Evolutionary conservation across 2,113 vertebrate species (phyloP).

Genomic region (Hippocampus comes): DNA sequence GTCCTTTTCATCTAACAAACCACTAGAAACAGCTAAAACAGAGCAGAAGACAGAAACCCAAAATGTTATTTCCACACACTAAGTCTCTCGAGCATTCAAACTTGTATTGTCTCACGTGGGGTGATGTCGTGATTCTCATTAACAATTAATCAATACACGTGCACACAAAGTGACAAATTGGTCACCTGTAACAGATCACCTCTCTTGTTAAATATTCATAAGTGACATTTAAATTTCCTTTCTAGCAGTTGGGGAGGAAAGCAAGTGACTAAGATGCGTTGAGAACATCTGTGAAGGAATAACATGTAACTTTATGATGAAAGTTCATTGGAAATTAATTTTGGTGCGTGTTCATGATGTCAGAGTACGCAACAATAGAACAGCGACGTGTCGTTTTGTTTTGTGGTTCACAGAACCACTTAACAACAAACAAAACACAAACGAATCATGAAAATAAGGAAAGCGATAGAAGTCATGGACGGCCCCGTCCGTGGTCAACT

Average conservation of each 20-base stretch:
- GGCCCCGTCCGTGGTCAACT: too few species aligned
- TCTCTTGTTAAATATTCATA: conserved; percentile 41
- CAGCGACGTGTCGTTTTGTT: too few species aligned
- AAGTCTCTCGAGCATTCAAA: background rate
- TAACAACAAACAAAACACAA: too few species aligned
- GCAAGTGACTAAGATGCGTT: background rate
- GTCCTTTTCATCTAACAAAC: background rate
- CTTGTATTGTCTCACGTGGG: background rate
- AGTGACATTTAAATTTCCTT: conserved; percentile 31
- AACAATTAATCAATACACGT: conserved; percentile 55
- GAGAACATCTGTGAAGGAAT: background rate
- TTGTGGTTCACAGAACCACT: too few species aligned
- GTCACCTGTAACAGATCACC: conserved; percentile 1
- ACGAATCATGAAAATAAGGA: too few species aligned
- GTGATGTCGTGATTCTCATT: conserved; percentile 30
- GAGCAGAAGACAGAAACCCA: background rate
- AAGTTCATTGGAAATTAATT: too few species aligned
- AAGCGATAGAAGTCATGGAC: too few species aligned
- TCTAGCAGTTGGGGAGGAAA: background rate
- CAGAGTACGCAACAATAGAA: too few species aligned
- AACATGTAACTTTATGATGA: too few species aligned
- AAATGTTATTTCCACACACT: background rate
- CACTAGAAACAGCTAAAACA: background rate
- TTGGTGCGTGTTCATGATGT: too few species aligned
- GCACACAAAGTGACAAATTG: conserved; percentile 10